Evolutionary conservation across 2,888 invertebrate genomes (phyloP).

Genomic region (Julus scanicus): DNA sequence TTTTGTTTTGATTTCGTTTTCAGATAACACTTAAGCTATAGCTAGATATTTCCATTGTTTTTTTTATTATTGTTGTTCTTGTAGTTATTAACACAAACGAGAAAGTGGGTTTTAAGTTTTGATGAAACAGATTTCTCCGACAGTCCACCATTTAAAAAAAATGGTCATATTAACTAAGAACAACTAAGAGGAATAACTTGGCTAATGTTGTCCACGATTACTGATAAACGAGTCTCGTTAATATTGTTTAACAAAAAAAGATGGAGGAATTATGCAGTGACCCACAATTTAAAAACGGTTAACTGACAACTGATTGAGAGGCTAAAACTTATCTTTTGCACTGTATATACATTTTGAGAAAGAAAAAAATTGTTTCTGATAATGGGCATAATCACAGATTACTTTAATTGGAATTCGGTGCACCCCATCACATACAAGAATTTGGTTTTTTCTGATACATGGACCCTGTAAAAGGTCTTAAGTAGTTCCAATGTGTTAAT

Average conservation of each 20-base stretch:
- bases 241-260: not conserved
- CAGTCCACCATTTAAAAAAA: not conserved
- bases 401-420: too few species aligned
- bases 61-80: not conserved
- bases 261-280: slow-evolving; percentile 22
- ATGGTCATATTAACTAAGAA: not conserved
- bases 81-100: too few species aligned
- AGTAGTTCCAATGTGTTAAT: too few species aligned
- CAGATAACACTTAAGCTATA: not conserved
- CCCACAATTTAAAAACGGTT: not conserved
- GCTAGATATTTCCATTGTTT: not conserved
- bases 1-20: not conserved
- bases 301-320: not conserved
- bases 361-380: too few species aligned
- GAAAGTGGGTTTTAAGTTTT: not conserved
- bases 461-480: too few species aligned
- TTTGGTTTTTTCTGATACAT: too few species aligned
- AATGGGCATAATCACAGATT: too few species aligned
- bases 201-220: not conserved
- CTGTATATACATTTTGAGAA: too few species aligned
- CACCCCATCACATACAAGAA: too few species aligned
- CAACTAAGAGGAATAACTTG: not conserved
- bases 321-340: not conserved
- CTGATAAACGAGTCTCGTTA: slow-evolving; percentile 11
- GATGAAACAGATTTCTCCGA: too few species aligned